Percentiles rank a stretch among this genome's conserved stretches.
Evolutionary conservation across 2,797 vertebrate genomes (phyloP).

Genomic region (Aselliscus stoliczkanus): DNA sequence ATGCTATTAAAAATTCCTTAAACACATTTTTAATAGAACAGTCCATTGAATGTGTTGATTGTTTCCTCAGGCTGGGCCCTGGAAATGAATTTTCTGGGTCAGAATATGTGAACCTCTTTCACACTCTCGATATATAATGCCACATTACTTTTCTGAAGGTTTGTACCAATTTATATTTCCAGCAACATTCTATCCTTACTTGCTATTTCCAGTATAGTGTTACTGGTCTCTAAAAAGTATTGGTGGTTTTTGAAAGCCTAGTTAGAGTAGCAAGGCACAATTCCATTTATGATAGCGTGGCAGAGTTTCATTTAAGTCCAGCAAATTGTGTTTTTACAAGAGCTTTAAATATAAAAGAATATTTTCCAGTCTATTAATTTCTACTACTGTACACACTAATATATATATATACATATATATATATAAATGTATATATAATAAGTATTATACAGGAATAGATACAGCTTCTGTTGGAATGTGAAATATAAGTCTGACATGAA

Average conservation of each 20-base stretch:
- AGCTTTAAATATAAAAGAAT: background rate
- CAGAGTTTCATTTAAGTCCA: background rate
- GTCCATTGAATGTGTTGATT: background rate
- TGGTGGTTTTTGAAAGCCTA: background rate
- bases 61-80: background rate
- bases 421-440: background rate
- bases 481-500: background rate
- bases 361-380: background rate
- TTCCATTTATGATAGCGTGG: background rate
- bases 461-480: background rate
- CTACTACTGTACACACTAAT: background rate
- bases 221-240: background rate
- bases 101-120: background rate
- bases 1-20: background rate
- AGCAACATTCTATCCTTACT: background rate
- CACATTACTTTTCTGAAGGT: conserved; percentile 6
- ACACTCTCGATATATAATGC: background rate
- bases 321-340: background rate
- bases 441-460: background rate
- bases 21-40: background rate
- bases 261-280: background rate
- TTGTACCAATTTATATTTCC: background rate
- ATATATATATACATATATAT: background rate
- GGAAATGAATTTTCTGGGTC: conserved; percentile 14
- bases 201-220: background rate